A percentile compares a stretch with the other conserved stretches of the same genome.
These are phyloP conservation scores for Gambusia holbrooki DNA, from an alignment of 2,113 vertebrate species.

Conservation along the genomic window DNA sequence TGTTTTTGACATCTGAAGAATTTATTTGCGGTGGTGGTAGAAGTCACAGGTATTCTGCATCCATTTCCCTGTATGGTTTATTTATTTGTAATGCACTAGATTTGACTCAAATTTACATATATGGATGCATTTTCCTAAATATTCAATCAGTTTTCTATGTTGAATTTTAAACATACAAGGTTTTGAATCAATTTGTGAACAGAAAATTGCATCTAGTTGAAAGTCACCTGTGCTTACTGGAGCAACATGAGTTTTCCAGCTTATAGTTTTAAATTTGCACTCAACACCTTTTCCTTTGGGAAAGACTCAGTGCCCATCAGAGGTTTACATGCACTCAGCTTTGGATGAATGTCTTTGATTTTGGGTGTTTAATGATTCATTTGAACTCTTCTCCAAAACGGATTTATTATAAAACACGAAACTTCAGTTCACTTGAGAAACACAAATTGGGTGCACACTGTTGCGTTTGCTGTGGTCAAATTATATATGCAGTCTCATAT, in stretches of 20 bases:
- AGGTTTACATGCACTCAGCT: background rate
- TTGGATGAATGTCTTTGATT: background rate
- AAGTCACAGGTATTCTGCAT: conserved; percentile 3
- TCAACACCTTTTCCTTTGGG: background rate
- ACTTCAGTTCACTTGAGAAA: too few relatives aligned
- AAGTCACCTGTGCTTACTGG: background rate
- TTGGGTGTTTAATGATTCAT: background rate
- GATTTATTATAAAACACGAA: too few relatives aligned
- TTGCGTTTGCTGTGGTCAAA: too few relatives aligned
- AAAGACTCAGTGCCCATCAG: conserved; percentile 3
- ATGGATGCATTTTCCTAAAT: background rate
- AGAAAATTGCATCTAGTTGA: background rate
- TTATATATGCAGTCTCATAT: too few relatives aligned
- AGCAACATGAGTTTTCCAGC: background rate
- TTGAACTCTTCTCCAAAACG: background rate
- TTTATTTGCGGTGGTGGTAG: conserved; percentile 44
- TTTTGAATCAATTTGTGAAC: background rate
- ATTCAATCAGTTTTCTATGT: background rate
- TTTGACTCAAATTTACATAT: background rate
- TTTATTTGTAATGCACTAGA: background rate
- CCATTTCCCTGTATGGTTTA: background rate
- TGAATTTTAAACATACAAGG: background rate
- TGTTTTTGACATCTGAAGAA: conserved; percentile 60
- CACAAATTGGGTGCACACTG: too few relatives aligned
- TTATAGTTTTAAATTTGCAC: background rate